Evolutionary conservation across 2,888 invertebrate species (phyloP), one percentile per base, ranked within the genome.

Genomic region (Phaedon cochleariae): DNA sequence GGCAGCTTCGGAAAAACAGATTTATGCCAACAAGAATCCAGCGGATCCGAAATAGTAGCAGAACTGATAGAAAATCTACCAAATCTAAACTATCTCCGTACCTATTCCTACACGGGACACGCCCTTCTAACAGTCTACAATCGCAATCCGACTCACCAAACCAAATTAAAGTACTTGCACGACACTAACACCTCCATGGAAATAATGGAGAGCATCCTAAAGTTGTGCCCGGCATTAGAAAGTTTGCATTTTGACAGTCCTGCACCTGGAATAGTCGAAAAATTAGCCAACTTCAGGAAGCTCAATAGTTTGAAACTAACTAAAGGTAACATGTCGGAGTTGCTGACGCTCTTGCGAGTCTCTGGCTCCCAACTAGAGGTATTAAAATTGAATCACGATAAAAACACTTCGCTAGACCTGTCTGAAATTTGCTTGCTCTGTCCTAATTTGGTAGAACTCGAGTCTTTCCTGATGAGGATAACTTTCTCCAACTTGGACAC

Each of bases 1-100:
- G 91, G 91, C 48, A 88, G 88, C 85, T 90, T 88, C 65, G 91
- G 91, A 0, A 91, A 91, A 76, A 87, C 88, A 79, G 88, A 89
- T 73, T 86, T 91, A 59, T 90, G 90, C 74, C 88, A 89, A 70
- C 62, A 73, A 53, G 73, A 77, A 26, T 54, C 29, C 0, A 75
- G 73, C 46, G 76, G 77, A 45, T 67, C 63, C 22, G 88, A 88
- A 53, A 87, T 90, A 71, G 85, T 90, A 17, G 90, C 90, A 5
- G 81, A 88, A 67, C 82, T 91, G 54, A 87, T 91, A 74, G 85
- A 86, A 72, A 85, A 87, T 74, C 85, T 90, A 75, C 89, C 89
- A 29, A 90, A 89, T 79, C 84, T 91, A 53, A 86, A 87, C 37
- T 89, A 88, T 49, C 82, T 91, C 20, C 88, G 88, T 63, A 89